A percentile compares a stretch with the other conserved stretches of the same genome.
These are phyloP conservation scores for Arenaria interpres DNA, from an alignment of 2,113 vertebrate species.

Conservation along the genomic window DNA sequence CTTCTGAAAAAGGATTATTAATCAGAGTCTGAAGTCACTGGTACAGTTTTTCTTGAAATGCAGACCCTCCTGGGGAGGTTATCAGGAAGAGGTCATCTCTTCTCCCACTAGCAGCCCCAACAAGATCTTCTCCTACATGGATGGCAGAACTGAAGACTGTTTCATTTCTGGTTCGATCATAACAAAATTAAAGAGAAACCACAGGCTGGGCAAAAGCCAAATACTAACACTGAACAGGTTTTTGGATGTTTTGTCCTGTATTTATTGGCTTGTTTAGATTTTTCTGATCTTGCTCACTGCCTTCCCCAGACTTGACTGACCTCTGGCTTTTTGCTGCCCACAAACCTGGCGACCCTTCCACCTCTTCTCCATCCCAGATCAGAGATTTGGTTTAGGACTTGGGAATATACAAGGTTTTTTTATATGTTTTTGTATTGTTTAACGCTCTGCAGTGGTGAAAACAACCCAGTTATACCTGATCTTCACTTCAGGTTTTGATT, in stretches of 20 bases:
- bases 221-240: neutral
- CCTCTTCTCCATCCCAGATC: neutral
- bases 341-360: neutral
- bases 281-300: neutral
- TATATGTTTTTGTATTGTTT: neutral
- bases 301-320: neutral
- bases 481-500: neutral
- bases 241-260: neutral
- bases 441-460: neutral
- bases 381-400: neutral
- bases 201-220: neutral
- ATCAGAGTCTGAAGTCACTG: neutral
- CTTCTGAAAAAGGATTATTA: neutral
- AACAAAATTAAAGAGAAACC: neutral
- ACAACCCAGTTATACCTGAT: neutral
- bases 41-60: neutral
- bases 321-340: neutral
- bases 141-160: neutral
- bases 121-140: neutral
- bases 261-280: neutral
- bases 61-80: neutral
- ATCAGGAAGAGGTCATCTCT: neutral
- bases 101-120: neutral
- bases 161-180: neutral
- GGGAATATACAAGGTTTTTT: neutral